A percentile compares a stretch with the other conserved stretches of the same genome.
Evolutionary conservation across 2,113 vertebrate species (phyloP).

Genomic region (Drymodes brunneopygia): DNA sequence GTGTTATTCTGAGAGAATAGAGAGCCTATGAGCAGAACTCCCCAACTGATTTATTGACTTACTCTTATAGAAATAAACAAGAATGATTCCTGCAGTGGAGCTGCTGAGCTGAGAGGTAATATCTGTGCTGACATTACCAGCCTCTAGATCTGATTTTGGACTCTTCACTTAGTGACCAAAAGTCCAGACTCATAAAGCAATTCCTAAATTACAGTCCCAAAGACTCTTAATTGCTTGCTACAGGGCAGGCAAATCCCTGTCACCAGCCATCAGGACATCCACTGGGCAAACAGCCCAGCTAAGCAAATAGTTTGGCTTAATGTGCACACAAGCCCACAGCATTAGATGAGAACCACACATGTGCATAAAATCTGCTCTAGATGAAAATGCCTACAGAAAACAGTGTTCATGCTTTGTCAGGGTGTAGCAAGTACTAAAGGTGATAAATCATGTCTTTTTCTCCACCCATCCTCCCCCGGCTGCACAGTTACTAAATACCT

Average conservation of each 20-base stretch:
- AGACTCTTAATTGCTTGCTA: not conserved
- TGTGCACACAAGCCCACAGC: not conserved
- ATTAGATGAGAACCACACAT: constrained; percentile 34
- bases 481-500: constrained; percentile 51
- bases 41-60: not conserved
- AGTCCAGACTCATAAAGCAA: not conserved
- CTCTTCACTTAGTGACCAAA: not conserved
- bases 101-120: not conserved
- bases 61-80: not conserved
- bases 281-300: constrained; percentile 27
- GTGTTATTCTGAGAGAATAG: not conserved
- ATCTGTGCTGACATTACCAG: not conserved
- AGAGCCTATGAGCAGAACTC: not conserved
- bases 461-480: not conserved
- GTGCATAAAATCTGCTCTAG: constrained; percentile 19
- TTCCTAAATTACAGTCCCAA: not conserved
- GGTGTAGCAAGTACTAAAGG: not conserved
- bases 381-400: not conserved
- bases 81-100: not conserved
- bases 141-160: not conserved
- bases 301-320: constrained; percentile 38
- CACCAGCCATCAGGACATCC: constrained; percentile 23
- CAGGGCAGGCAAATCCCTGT: constrained; percentile 2
- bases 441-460: constrained; percentile 34
- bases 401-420: constrained; percentile 33